phyloP scores from a whole-genome alignment of 2,888 invertebrate genomes.

The Ctenicera cuprea region DNA sequence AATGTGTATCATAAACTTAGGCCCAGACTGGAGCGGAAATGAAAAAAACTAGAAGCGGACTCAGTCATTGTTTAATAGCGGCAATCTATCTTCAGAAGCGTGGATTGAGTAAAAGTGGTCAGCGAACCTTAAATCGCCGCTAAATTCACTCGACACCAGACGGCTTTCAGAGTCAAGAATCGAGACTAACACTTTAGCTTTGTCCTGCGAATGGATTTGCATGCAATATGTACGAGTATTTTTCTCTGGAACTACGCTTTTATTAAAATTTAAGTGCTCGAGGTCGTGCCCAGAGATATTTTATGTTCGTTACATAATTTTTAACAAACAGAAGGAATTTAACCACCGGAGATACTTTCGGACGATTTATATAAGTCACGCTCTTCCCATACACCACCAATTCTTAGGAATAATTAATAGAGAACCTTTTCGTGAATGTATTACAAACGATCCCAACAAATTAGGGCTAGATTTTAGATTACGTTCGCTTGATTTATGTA shows the following conservation, averaged over 20 bases:
- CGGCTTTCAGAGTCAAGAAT: conserved; percentile 33
- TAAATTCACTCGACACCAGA: conserved; percentile 42
- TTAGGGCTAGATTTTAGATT: conserved; percentile 40
- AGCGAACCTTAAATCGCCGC: conserved; percentile 45
- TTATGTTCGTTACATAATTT: neutral
- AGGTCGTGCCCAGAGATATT: neutral
- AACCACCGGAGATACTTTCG: neutral
- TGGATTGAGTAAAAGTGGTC: conserved; percentile 51
- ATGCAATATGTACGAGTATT: conserved; percentile 11
- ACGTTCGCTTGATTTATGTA: conserved; percentile 37
- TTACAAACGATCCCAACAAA: conserved; percentile 36
- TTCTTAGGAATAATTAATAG: conserved; percentile 41
- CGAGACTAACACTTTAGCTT: conserved; percentile 13
- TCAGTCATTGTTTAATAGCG: conserved; percentile 55
- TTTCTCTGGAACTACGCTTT: neutral
- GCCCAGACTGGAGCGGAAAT: conserved; percentile 49
- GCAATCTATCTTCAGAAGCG: conserved; percentile 54
- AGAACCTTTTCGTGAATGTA: conserved; percentile 40
- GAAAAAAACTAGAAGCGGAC: conserved; percentile 51
- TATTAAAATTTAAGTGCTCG: conserved; percentile 17
- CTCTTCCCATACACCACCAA: conserved; percentile 19
- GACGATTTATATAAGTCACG: conserved; percentile 37
- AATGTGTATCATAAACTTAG: conserved; percentile 60
- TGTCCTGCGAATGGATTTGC: conserved; percentile 19
- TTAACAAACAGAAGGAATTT: conserved; percentile 20